These are phyloP conservation scores for Ageneiosus marmoratus DNA, from an alignment of 2,113 vertebrate genomes.

Conservation along the genomic window DNA sequence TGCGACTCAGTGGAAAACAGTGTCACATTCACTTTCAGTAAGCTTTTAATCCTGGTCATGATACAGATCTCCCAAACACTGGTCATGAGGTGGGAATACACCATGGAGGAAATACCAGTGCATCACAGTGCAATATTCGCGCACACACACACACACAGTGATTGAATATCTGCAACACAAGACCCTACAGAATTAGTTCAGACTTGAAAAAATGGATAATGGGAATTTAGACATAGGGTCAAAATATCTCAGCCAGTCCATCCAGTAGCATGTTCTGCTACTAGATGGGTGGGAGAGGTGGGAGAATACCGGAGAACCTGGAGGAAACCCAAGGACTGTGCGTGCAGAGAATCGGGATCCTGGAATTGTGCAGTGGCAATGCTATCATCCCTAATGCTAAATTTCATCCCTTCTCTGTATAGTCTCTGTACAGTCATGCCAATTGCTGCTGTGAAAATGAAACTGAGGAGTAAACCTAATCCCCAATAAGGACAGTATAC, in stretches of 20 bases:
- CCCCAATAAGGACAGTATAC: neutral
- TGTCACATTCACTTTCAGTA: neutral
- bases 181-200: neutral
- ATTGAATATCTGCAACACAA: constrained; percentile 22
- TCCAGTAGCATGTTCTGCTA: no score
- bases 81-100: no score
- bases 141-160: neutral
- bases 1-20: neutral
- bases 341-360: neutral
- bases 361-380: neutral
- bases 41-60: neutral
- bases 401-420: no score
- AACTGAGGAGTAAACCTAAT: constrained; percentile 6
- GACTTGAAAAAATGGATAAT: constrained; percentile 2
- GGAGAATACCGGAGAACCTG: neutral
- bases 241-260: neutral
- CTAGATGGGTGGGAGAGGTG: no score
- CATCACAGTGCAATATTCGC: neutral
- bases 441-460: neutral
- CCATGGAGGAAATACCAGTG: neutral
- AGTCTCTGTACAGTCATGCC: neutral
- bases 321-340: neutral
- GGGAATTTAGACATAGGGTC: neutral
- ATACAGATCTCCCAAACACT: neutral
- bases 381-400: no score